Evolutionary conservation across 23 tunicate genomes (phyloP).

Genomic region (Halocynthia roretzi): DNA sequence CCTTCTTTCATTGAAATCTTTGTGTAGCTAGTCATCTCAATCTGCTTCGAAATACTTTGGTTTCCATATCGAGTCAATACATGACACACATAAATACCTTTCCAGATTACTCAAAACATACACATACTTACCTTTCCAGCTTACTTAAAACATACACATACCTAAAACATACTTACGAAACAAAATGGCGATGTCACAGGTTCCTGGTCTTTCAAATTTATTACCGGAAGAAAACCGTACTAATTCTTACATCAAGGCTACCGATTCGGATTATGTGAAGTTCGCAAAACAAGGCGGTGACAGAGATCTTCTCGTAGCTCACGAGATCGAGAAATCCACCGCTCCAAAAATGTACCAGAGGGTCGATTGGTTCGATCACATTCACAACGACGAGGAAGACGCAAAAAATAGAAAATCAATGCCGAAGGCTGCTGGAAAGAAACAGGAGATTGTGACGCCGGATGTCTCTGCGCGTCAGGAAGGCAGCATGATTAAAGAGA

Average conservation of each 20-base stretch:
- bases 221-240: constrained; percentile 25
- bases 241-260: constrained; percentile 45
- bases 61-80: too few relatives aligned
- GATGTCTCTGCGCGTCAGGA: constrained; percentile 19
- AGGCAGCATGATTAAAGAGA: constrained; percentile 43
- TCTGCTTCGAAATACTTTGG: too few relatives aligned
- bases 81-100: too few relatives aligned
- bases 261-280: constrained; percentile 81
- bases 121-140: too few relatives aligned
- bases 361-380: constrained; percentile 87
- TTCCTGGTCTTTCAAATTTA: constrained; percentile 44
- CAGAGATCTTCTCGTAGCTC: constrained; percentile 52
- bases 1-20: too few relatives aligned
- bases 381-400: constrained; percentile 48
- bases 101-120: too few relatives aligned
- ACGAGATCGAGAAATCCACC: constrained; percentile 23
- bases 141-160: too few relatives aligned
- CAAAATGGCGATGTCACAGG: constrained; percentile 24
- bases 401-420: constrained; percentile 29
- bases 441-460: background rate
- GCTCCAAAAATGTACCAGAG: constrained; percentile 58
- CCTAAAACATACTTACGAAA: too few relatives aligned
- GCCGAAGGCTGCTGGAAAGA: constrained; percentile 3
- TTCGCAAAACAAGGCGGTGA: constrained; percentile 88
- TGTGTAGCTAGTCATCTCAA: too few relatives aligned